Evolutionary conservation across 2,888 invertebrate species (phyloP), one percentile per base, ranked within the genome.

Genomic region (Amphimallon solstitiale): DNA sequence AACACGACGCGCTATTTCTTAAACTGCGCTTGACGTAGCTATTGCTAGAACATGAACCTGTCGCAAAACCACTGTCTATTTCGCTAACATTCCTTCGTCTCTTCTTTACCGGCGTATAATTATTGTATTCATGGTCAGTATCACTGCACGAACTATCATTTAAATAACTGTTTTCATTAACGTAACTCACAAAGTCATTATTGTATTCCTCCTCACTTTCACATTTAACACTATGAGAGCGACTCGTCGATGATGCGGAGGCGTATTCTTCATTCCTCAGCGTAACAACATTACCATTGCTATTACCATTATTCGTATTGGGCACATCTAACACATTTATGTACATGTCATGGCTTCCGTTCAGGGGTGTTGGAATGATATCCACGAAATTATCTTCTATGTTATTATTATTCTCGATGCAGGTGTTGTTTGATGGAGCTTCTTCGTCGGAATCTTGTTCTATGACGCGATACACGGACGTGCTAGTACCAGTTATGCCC

Each of bases 361-460:
- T 88, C 64, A 88, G 79, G 0, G 88, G 88, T 0, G 88, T 87
- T 0, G 88, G 88, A 38, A 87, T 77, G 63, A 87, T 86, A 76
- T 85, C 86, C 66, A 87, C 79, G 66, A 87, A 84, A 73, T 86
- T 85, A 60, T 77, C 77, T 43, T 76, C 77, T 5, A 69, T 56
- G 62, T 71, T 71, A 29, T 65, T 69, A 14, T 69, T 69, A 59
- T 70, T 74, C 37, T 75, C 74, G 5, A 66, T 66, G 60, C 74
- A 74, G 43, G 68, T 67, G 59, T 65, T 61, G 40, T 67, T 73
- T 6, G 73, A 63, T 3, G 75, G 71, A 65, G 85, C 85, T 71
- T 89, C 89, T 72, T 89, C 89, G 72, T 89, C 89, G 0, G 89
- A 89, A 74, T 89, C 89, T 66, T 82, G 81, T 68, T 67, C 87